Evolutionary conservation across 2,113 vertebrate species (phyloP).

Genomic region (Seriola rivoliana): DNA sequence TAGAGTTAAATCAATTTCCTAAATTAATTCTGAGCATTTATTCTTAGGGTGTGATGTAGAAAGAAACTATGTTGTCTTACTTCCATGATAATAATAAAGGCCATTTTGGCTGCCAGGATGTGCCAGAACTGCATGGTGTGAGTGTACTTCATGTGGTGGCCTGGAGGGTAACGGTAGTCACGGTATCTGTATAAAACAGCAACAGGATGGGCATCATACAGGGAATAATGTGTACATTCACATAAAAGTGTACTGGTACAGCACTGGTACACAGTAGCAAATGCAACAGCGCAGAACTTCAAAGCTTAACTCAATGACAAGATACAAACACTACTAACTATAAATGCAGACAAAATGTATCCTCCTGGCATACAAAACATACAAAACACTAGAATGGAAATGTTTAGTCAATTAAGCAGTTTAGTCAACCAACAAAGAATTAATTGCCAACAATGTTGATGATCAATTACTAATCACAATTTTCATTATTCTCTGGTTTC

Average conservation of each 20-base stretch:
- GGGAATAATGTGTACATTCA: background rate
- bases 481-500: no score
- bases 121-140: conserved; percentile 97
- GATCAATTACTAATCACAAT: no score
- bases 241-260: background rate
- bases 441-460: no score
- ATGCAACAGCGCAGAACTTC: background rate
- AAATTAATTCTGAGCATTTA: background rate
- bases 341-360: no score
- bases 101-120: conserved; percentile 96
- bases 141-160: conserved; percentile 83
- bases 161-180: conserved; percentile 94
- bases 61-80: conserved; percentile 75
- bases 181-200: conserved; percentile 75
- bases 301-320: background rate
- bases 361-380: background rate
- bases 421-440: no score
- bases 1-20: background rate
- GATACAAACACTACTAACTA: background rate
- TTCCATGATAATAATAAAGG: conserved; percentile 98
- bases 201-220: background rate
- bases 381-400: background rate
- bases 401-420: no score
- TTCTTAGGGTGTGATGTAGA: background rate
- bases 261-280: background rate